Evolutionary conservation across 2,113 vertebrate species (phyloP).

Genomic region (Hassar affinis): DNA sequence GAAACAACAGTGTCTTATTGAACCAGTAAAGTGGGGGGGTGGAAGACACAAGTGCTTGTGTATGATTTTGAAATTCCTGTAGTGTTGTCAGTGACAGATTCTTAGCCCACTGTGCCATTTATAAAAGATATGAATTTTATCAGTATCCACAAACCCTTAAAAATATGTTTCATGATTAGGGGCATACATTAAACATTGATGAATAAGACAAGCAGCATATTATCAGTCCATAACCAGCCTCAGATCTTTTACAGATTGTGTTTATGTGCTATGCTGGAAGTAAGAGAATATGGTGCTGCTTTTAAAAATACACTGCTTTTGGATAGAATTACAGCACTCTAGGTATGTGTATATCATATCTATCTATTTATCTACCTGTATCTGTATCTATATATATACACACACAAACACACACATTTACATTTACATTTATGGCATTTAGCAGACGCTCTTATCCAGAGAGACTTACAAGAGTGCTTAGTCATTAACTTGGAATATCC

Average conservation of each 20-base stretch:
- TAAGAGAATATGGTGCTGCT: background rate
- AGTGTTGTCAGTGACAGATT: background rate
- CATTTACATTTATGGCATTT: too few relatives aligned
- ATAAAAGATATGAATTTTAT: background rate
- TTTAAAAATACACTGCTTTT: constrained; percentile 14
- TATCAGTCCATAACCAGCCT: background rate
- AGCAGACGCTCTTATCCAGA: too few relatives aligned
- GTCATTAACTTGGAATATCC: too few relatives aligned
- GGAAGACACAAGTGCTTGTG: background rate
- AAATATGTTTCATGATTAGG: background rate
- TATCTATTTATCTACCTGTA: too few relatives aligned
- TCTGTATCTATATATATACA: too few relatives aligned
- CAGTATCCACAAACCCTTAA: background rate
- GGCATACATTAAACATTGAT: background rate
- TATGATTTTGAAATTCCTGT: background rate
- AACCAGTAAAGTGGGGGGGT: background rate
- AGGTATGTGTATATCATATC: too few relatives aligned
- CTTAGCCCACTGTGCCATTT: background rate
- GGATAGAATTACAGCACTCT: constrained; percentile 15
- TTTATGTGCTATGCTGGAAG: constrained; percentile 2
- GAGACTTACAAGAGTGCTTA: too few relatives aligned
- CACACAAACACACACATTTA: too few relatives aligned
- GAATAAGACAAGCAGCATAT: background rate
- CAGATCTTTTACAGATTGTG: background rate
- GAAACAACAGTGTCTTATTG: background rate